Percentiles rank a stretch among this genome's conserved stretches.
These are phyloP conservation scores for Bergia sp. DNA, from an alignment of 92 coral and sea anemone genomes.

Conservation along the genomic window DNA sequence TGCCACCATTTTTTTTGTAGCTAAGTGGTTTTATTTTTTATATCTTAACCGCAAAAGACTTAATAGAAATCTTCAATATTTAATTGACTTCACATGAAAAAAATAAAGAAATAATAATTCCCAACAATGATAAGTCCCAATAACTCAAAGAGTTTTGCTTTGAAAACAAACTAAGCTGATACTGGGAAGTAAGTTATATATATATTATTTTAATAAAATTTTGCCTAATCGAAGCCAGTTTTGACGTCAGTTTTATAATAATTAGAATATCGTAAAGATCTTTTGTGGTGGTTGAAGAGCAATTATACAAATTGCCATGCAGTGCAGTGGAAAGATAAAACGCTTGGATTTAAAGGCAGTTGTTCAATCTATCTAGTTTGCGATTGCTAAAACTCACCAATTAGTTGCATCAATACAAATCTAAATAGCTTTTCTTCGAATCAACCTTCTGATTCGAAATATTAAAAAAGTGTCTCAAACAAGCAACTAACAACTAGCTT, in stretches of 20 bases:
- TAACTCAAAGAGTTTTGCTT: background rate
- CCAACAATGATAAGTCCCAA: background rate
- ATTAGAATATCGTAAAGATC: background rate
- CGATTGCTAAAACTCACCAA: no score
- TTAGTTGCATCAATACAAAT: no score
- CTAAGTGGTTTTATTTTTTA: background rate
- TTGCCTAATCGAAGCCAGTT: background rate
- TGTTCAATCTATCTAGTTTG: no score
- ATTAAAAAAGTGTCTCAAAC: background rate
- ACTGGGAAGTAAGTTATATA: background rate
- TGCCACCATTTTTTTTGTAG: background rate
- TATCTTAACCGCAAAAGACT: background rate
- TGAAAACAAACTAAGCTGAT: background rate
- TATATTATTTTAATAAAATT: no score
- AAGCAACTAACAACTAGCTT: background rate
- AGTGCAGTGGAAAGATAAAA: background rate
- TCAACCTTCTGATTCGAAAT: no score
- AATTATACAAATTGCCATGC: no score
- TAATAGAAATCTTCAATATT: background rate
- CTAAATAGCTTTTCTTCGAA: no score
- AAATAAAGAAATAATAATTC: no score
- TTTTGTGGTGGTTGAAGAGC: background rate
- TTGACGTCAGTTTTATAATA: background rate
- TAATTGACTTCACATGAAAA: background rate
- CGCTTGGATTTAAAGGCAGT: background rate